These are phyloP conservation scores for Oithona nana DNA, from an alignment of 2,888 invertebrate genomes.

Conservation along the genomic window DNA sequence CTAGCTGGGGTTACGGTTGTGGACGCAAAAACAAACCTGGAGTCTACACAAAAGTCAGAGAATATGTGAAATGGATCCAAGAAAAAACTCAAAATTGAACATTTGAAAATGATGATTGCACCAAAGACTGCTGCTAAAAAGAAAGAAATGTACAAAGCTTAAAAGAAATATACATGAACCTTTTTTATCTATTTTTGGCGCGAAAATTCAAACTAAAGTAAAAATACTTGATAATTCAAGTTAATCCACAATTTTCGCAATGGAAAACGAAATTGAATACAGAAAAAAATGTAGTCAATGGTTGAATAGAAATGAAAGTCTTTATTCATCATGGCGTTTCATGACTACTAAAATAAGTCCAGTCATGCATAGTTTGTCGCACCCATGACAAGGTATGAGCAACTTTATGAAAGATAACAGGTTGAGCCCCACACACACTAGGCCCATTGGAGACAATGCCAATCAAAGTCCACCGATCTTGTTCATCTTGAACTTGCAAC, in stretches of 20 bases:
- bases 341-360: background rate
- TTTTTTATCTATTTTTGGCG: too few relatives aligned
- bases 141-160: too few relatives aligned
- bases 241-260: too few relatives aligned
- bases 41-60: conserved; percentile 45
- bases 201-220: too few relatives aligned
- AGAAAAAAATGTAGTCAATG: too few relatives aligned
- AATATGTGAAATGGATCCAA: conserved; percentile 44
- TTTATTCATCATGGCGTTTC: too few relatives aligned
- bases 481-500: conserved; percentile 3
- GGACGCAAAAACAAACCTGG: conserved; percentile 52
- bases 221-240: too few relatives aligned
- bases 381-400: conserved; percentile 11
- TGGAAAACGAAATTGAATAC: too few relatives aligned
- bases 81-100: background rate
- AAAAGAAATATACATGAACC: too few relatives aligned
- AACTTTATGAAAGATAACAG: conserved; percentile 17
- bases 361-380: background rate
- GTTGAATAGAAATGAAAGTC: too few relatives aligned
- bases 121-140: background rate
- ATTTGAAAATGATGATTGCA: background rate
- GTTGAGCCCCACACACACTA: conserved; percentile 12
- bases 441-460: conserved; percentile 18
- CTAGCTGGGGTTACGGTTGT: conserved; percentile 58
- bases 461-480: conserved; percentile 9